Conservation (phyloP, 2,888 invertebrate genomes). For the Proisotoma minuta region DNA sequence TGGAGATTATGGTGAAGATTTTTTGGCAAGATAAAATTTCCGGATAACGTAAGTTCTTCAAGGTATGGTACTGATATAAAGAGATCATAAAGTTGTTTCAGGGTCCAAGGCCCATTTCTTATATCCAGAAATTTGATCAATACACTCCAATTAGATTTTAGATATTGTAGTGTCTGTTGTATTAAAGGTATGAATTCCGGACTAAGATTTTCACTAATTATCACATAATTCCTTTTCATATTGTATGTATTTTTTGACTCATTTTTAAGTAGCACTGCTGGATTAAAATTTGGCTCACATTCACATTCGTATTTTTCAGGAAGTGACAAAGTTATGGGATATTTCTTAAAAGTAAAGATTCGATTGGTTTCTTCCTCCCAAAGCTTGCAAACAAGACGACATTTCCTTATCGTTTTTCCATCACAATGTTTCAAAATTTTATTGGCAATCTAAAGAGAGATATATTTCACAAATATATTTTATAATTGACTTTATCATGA, state of each 20-base stretch:
- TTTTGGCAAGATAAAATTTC: conserved; percentile 10
- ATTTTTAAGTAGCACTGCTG: no score
- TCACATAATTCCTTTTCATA: not conserved
- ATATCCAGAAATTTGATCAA: conserved; percentile 19
- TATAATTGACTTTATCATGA: no score
- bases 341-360: conserved; percentile 17
- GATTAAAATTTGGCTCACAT: no score
- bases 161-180: conserved; percentile 12
- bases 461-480: no score
- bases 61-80: conserved; percentile 23
- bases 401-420: conserved; percentile 14
- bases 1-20: conserved; percentile 2
- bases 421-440: conserved; percentile 17
- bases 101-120: conserved; percentile 25
- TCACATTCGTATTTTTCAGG: no score
- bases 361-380: conserved; percentile 27
- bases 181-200: conserved; percentile 3
- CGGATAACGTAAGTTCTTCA: conserved; percentile 17
- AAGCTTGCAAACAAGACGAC: conserved; percentile 23
- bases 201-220: not conserved
- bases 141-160: conserved; percentile 13
- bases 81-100: conserved; percentile 12
- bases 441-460: conserved; percentile 19
- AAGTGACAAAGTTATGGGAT: conserved; percentile 13
- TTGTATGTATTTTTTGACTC: no score